A percentile compares a stretch with the other conserved stretches of the same genome.
Evolutionary conservation across 2,797 vertebrate genomes (phyloP).

Genomic region (Aselliscus stoliczkanus): DNA sequence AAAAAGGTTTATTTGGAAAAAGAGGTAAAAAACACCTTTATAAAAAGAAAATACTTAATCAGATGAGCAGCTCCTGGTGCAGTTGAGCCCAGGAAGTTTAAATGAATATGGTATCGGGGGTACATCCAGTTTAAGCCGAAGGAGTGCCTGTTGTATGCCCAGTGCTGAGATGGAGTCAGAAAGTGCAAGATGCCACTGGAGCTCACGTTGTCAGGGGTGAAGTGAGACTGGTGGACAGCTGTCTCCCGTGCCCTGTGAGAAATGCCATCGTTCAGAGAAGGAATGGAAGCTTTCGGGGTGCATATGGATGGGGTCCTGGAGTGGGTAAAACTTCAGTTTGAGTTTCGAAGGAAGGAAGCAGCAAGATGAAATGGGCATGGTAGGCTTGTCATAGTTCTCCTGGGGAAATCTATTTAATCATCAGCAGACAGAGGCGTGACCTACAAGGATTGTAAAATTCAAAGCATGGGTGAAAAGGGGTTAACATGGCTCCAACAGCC

Average conservation of each 20-base stretch:
- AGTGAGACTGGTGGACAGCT: not conserved
- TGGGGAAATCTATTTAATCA: not conserved
- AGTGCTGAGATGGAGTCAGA: not conserved
- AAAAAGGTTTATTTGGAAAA: constrained; percentile 99
- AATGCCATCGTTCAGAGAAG: not conserved
- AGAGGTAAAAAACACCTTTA: constrained; percentile 87
- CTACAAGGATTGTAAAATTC: not conserved
- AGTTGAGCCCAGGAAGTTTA: not conserved
- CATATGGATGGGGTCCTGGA: not conserved
- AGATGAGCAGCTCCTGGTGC: not conserved
- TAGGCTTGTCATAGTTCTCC: not conserved
- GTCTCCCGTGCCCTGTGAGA: not conserved
- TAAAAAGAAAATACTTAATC: not conserved
- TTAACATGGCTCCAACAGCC: not conserved
- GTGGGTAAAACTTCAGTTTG: no score
- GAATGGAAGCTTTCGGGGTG: not conserved
- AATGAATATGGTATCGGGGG: not conserved
- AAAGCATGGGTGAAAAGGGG: not conserved
- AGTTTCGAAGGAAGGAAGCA: not conserved
- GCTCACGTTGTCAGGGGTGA: not conserved
- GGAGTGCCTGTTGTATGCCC: fast-evolving
- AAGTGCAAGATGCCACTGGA: not conserved
- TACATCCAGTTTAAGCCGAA: not conserved
- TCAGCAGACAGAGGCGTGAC: not conserved
- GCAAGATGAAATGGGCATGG: not conserved